phyloP scores from a whole-genome alignment of 2,113 vertebrate species.

The Macroglossus sobrinus region DNA sequence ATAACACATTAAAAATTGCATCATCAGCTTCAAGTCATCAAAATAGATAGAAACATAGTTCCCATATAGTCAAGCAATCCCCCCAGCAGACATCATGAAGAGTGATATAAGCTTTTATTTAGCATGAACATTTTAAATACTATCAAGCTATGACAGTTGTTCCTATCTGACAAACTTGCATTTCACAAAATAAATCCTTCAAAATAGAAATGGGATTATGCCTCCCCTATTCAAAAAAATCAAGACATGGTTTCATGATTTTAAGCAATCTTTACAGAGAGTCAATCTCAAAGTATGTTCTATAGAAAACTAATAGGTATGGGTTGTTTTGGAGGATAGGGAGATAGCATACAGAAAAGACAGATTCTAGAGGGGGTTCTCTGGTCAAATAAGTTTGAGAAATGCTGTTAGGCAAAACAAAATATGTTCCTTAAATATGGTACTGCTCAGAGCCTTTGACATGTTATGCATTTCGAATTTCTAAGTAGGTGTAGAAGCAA shows the following conservation, averaged over 20 bases:
- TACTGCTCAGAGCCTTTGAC: background rate
- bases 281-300: background rate
- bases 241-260: background rate
- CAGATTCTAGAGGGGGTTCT: background rate
- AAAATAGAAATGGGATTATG: background rate
- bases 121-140: background rate
- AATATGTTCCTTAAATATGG: background rate
- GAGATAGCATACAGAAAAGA: background rate
- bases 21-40: background rate
- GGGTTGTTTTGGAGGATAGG: background rate
- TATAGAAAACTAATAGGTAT: background rate
- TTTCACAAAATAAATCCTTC: constrained; percentile 14
- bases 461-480: background rate
- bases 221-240: fast-evolving
- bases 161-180: background rate
- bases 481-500: background rate
- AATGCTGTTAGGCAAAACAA: background rate
- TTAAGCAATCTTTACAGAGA: background rate
- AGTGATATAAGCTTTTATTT: background rate
- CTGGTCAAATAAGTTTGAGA: background rate
- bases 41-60: background rate
- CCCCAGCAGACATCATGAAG: background rate
- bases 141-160: background rate
- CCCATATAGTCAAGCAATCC: background rate
- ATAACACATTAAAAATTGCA: background rate